Evolutionary conservation across 2,797 vertebrate species (phyloP).

Genomic region (Rhincodon typus): DNA sequence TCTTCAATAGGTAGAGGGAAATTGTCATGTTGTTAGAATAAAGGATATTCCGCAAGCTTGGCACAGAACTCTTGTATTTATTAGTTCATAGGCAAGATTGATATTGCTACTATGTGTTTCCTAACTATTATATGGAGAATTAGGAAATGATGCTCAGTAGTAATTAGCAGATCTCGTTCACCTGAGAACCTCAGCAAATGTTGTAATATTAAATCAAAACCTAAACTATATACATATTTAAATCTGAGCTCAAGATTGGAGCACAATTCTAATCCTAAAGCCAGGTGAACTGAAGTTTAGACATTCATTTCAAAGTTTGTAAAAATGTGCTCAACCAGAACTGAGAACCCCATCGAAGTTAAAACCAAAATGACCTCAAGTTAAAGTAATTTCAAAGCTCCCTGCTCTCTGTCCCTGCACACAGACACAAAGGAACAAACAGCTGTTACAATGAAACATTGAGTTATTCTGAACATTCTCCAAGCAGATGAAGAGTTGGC

Average conservation of each 20-base stretch:
- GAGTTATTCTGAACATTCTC: not conserved
- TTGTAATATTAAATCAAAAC: constrained; percentile 1
- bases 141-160: not conserved
- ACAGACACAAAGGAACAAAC: not conserved
- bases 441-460: not conserved
- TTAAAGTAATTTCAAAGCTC: not conserved
- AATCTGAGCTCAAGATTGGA: not conserved
- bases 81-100: no score
- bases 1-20: not conserved
- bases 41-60: not conserved
- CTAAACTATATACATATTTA: not conserved
- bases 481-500: not conserved
- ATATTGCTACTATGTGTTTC: no score
- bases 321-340: not conserved
- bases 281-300: not conserved
- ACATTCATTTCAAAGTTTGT: not conserved
- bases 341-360: not conserved
- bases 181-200: not conserved
- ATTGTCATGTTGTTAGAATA: not conserved
- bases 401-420: not conserved
- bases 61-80: not conserved
- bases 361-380: not conserved
- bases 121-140: not conserved
- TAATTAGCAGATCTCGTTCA: not conserved
- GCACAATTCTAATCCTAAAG: not conserved